Base-by-base conservation (phyloP, 2,797 vertebrate genomes). In the Falco peregrinus region DNA sequence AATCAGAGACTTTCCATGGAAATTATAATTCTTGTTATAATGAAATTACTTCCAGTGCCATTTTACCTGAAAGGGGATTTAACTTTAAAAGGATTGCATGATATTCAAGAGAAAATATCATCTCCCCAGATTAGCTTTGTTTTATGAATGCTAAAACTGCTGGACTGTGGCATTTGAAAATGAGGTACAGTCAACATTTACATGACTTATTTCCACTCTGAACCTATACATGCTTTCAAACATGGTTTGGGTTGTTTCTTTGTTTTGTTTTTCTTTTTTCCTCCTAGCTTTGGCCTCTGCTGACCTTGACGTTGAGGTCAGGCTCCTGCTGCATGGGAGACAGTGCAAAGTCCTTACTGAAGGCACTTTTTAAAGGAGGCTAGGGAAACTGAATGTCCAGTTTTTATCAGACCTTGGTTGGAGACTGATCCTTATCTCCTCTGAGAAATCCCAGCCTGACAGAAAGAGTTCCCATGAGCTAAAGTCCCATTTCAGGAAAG, bases 41-140 rank as follows among this genome's bases (percentile, higher is more conserved):
- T 90, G 56, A 96, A 91, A 93, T 89, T 89, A 86, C 60, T 95
- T 97, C 65, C 64, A 90, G 71, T 97, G 93, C 84, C 95, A 98
- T 97, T 98, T 97, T 97, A 96, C 53, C 95, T 96, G 69, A 93
- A 65, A 87, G 35, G 17, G 18, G 82, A 93, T 87, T 92, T 94
- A 31, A 91, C 33, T 92, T 93, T 74, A 96, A 95, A 84, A 61
- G 37, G 84, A 95, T 93, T 97, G 71, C 28, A 86, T 95, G 91
- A 96, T 95, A 90, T 95, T 94, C 89, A 88, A 81, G 65, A 84
- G 79, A 88, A 95, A 97, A 93, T 93, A 84, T 81, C 78, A 95
- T 95, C 74, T 95, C 47, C 25, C 24, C 54, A 96, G 64, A 92
- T 97, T 85, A 95, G 47, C 96, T 95, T 93, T 84, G 67, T 95